phyloP scores from a whole-genome alignment of 2,113 vertebrate species.

The Misgurnus mizolepis region DNA sequence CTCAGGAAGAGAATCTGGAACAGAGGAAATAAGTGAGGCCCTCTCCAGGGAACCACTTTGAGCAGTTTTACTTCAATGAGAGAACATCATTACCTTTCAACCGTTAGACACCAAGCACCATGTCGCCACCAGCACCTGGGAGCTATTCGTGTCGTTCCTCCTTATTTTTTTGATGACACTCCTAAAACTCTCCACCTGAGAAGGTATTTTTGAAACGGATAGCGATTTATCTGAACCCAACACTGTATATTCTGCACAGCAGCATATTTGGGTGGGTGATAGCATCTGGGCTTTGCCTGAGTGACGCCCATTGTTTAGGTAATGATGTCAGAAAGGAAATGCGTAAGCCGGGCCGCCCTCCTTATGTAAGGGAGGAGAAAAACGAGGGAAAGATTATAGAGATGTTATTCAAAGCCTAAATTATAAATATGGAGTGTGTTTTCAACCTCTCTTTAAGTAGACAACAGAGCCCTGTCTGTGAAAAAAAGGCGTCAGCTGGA shows the following conservation, averaged over 20 bases:
- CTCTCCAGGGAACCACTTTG: slow-evolving; percentile 32
- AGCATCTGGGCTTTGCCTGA: slow-evolving; percentile 60
- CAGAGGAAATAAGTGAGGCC: slow-evolving; percentile 49
- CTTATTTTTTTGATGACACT: neutral
- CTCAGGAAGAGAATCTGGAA: slow-evolving; percentile 25
- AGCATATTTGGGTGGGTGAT: slow-evolving; percentile 49
- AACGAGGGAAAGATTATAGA: slow-evolving; percentile 53
- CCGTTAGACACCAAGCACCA: neutral
- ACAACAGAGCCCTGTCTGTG: slow-evolving; percentile 13
- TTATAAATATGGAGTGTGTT: slow-evolving; percentile 44
- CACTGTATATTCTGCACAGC: slow-evolving; percentile 33
- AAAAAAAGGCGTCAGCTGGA: slow-evolving; percentile 11
- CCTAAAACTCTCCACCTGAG: neutral
- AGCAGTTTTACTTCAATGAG: slow-evolving; percentile 48
- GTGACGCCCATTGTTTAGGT: slow-evolving; percentile 65
- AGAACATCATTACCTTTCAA: slow-evolving; percentile 42
- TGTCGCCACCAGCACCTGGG: slow-evolving; percentile 1
- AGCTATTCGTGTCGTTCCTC: neutral
- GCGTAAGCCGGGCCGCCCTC: slow-evolving; percentile 42
- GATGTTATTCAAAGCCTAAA: slow-evolving; percentile 58
- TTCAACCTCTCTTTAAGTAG: slow-evolving; percentile 28
- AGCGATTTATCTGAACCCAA: slow-evolving; percentile 23
- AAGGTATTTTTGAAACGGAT: slow-evolving; percentile 2
- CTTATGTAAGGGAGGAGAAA: slow-evolving; percentile 48
- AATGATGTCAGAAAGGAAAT: slow-evolving; percentile 69